phyloP scores from a whole-genome alignment of 2,888 invertebrate genomes.

The Tineola bisselliella region DNA sequence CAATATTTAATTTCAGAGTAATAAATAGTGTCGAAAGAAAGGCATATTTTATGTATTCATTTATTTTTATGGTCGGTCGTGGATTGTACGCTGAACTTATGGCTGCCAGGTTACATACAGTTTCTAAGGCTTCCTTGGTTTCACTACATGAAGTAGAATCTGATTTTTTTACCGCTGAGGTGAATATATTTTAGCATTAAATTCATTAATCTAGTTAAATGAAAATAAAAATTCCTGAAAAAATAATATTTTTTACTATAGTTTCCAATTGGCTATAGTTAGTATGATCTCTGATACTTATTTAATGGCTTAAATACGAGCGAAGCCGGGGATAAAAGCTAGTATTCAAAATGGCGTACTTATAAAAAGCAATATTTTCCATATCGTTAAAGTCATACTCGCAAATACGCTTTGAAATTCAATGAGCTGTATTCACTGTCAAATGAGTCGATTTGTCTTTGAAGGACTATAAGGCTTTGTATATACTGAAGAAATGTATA shows the following conservation, averaged over 20 bases:
- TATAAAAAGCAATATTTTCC: background rate
- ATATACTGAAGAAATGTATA: background rate
- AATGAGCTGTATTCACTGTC: background rate
- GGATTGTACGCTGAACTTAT: conserved; percentile 24
- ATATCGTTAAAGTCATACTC: background rate
- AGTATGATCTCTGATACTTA: no score
- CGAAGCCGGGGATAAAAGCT: no score
- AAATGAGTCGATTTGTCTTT: background rate
- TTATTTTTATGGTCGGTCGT: background rate
- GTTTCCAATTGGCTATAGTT: no score
- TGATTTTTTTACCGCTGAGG: conserved; percentile 46
- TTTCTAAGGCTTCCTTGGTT: conserved; percentile 40
- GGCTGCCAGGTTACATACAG: conserved; percentile 55
- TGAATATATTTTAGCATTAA: conserved; percentile 18
- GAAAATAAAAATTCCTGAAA: no score
- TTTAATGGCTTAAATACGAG: no score
- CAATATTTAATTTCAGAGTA: background rate
- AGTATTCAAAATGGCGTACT: no score
- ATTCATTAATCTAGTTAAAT: no score
- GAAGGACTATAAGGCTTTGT: background rate
- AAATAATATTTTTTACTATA: no score
- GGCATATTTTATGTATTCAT: background rate
- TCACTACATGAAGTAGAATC: conserved; percentile 50
- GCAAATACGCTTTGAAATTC: background rate
- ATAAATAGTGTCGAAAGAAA: background rate